Evolutionary conservation across 2,113 vertebrate species (phyloP).

Genomic region (Marmota monax): DNA sequence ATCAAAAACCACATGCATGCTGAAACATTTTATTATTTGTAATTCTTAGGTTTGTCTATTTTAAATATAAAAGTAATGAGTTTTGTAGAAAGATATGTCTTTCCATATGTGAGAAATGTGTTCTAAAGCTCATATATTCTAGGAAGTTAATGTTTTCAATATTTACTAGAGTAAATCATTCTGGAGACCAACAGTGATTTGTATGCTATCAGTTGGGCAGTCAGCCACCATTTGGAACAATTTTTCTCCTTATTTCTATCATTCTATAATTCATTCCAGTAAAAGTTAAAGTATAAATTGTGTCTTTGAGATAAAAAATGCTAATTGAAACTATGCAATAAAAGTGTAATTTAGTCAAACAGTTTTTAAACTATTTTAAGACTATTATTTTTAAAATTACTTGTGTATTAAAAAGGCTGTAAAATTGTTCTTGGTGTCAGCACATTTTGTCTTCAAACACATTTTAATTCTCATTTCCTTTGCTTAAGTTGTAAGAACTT

Average conservation of each 20-base stretch:
- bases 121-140: slow-evolving; percentile 70
- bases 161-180: slow-evolving; percentile 77
- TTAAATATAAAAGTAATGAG: slow-evolving; percentile 84
- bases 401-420: slow-evolving; percentile 85
- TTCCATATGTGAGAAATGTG: slow-evolving; percentile 74
- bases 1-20: slow-evolving; percentile 59
- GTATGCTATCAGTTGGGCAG: slow-evolving; percentile 74
- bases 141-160: slow-evolving; percentile 79
- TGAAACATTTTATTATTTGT: slow-evolving; percentile 85
- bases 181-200: not conserved
- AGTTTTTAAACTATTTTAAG: slow-evolving; percentile 84
- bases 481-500: slow-evolving; percentile 87
- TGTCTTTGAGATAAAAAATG: slow-evolving; percentile 80
- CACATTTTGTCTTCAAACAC: slow-evolving; percentile 73
- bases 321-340: slow-evolving; percentile 85
- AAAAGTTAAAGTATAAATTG: slow-evolving; percentile 76
- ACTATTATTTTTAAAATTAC: slow-evolving; percentile 88
- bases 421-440: slow-evolving; percentile 84
- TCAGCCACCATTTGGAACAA: slow-evolving; percentile 67
- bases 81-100: slow-evolving; percentile 75
- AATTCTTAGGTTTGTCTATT: slow-evolving; percentile 75
- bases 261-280: slow-evolving; percentile 80
- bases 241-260: slow-evolving; percentile 76
- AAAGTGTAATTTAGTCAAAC: slow-evolving; percentile 87
- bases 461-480: slow-evolving; percentile 83